Base-by-base conservation (phyloP, 1,140 invertebrate genomes). In the Drosophila funebris region DNA sequence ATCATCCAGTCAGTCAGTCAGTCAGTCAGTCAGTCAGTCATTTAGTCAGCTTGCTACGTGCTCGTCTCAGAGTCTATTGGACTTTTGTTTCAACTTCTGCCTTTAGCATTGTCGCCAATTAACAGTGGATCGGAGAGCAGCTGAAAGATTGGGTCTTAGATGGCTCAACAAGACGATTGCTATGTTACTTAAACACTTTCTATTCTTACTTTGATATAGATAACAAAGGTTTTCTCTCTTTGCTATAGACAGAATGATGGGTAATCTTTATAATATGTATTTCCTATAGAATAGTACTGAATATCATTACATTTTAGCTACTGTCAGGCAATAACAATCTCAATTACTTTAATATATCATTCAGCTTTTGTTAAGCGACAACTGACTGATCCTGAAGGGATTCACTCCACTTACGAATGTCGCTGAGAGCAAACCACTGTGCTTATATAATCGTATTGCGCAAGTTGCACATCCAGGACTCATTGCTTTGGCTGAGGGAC, bases 41-140 rank as follows among this genome's bases (percentile, higher is more conserved):
- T n/a, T n/a, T n/a, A n/a, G 33, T 43, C 48, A 52, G 29, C 14
- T 63, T 58, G 48, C 27, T 62, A 76, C 41, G 63, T 76, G 70
- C 68, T 78, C 56, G 39, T 72, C 66, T 61, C 74, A 61, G 66
- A 61, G 64, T 82, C 68, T 72, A 81, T 78, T 75, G 56, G 74
- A 82, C 82, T 69, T 77, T 87, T 85, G 81, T 87, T 70, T 68
- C 58, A 64, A 58, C 62, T 77, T 70, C 44, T 48, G 44, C 48
- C 82, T 66, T 31, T 48, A 56, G 67, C 61, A 75, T 62, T 85
- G 77, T 85, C 81, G 74, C 78, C 66, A 82, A 78, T 71, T 73
- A 53, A 72, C 62, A 72, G 69, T 67, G 69, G 62, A 50, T 57
- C 8, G 13, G 1, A 48, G 3, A 4, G 44, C 3, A 8, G 2